Evolutionary conservation across 2,797 vertebrate species (phyloP), one percentile per base, ranked within the genome.

Genomic region (Catharus ustulatus): DNA sequence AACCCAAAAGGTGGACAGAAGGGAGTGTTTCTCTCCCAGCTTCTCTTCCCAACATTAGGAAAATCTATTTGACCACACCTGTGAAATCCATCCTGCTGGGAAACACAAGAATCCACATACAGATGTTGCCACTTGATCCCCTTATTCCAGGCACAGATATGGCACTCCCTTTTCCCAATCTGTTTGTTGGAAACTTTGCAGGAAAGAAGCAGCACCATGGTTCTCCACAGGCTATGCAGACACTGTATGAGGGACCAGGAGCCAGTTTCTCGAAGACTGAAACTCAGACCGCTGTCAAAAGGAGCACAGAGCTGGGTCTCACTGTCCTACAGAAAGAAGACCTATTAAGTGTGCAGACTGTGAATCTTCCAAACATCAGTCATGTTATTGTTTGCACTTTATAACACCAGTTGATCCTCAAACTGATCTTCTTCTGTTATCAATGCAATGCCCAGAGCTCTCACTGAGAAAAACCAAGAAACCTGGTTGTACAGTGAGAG

Each of bases 151-250:
- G 17, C 51, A 76, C 34, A 40, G 15, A 13, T 51, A 51, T 4
- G 3, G 26, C 10, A 2, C 36, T 34, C 17, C 9, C 7, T 49
- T 40, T 88, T 24, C 40, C n/a, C 32, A 55, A 20, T 9, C 6
- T 10, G 15, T 23, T 51, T 83, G 9, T 6, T 67, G n/a, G 46
- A 76, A 86, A 54, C 30, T 40, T 49, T 26, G 23, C 38, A 48
- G 30, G 36, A 59, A 84, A 71, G 43, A 17, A 54, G 54, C 32
- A 74, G 15, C 20, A 8, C 0, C 0, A 8, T 22, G 26, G 20
- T 26, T 81, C 58, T 67, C 52, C 13, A 75, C 24, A 72, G 5
- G 20, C 42, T 48, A 30, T 9, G 17, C 24, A 57, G 16, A 14
- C 17, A 22, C 13, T 55, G 13, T 55, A 32, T 32, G 43, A 48